A percentile compares a stretch with the other conserved stretches of the same genome.
Conservation (phyloP, 1,140 invertebrate species). For the Popillia japonica region DNA sequence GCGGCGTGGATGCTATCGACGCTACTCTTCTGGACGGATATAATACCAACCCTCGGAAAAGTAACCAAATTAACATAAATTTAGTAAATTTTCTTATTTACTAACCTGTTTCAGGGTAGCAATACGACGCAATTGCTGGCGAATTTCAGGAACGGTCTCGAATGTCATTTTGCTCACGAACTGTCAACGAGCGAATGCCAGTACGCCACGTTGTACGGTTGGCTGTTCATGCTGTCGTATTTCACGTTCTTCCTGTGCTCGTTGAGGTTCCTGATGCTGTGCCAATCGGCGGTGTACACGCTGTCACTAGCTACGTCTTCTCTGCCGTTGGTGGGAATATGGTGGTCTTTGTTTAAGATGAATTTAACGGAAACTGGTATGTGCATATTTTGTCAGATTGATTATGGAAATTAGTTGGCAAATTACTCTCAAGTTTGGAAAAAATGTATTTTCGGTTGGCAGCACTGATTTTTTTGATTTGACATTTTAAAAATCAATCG, state of each 20-base stretch:
- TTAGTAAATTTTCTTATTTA: not conserved
- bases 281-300: conserved; percentile 68
- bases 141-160: not conserved
- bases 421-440: no score
- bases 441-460: no score
- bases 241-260: conserved; percentile 62
- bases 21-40: conserved; percentile 2
- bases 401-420: no score
- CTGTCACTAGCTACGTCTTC: conserved; percentile 64
- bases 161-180: conserved; percentile 14
- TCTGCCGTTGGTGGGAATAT: conserved; percentile 66
- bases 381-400: no score
- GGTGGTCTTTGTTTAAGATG: conserved; percentile 70
- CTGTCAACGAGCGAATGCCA: not conserved
- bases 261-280: conserved; percentile 65
- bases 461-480: no score
- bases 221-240: conserved; percentile 64
- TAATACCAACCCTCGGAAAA: conserved; percentile 29
- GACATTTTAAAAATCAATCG: no score
- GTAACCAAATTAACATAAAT: not conserved
- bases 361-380: conserved; percentile 52
- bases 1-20: conserved; percentile 8
- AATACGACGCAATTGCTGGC: not conserved
- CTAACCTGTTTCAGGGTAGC: conserved; percentile 20
- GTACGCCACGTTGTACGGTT: conserved; percentile 45